Conservation (phyloP, 1,140 invertebrate species). For the Lasioglossum albipes region DNA sequence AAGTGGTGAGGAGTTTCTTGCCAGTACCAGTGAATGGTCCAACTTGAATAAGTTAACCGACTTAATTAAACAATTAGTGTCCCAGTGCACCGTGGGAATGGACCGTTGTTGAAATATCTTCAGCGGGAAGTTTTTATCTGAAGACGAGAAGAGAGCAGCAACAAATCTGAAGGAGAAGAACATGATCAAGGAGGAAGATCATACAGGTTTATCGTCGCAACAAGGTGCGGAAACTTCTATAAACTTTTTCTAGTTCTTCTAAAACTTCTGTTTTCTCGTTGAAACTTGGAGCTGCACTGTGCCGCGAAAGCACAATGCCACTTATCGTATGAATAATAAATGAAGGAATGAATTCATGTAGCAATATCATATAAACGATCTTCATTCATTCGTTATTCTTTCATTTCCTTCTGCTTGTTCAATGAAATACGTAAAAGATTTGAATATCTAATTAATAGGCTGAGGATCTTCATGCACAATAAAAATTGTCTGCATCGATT, state of each 20-base stretch:
- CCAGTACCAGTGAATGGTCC: neutral
- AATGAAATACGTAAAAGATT: no score
- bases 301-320: neutral
- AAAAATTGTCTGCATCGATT: no score
- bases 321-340: neutral
- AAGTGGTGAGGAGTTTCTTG: neutral
- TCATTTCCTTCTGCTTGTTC: neutral
- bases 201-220: slow-evolving; percentile 4
- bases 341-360: neutral
- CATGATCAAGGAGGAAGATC: neutral
- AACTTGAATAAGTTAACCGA: neutral
- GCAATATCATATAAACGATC: neutral
- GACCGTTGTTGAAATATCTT: neutral
- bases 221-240: neutral
- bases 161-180: neutral
- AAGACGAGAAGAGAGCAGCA: neutral
- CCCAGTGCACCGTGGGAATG: neutral
- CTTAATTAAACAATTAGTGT: neutral
- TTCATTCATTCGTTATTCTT: neutral
- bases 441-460: no score
- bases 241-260: neutral
- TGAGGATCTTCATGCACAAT: no score
- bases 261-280: neutral
- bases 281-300: neutral
- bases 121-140: neutral